These are phyloP conservation scores for Tetheella fluctuosa DNA, from an alignment of 2,888 invertebrate species.

Conservation along the genomic window DNA sequence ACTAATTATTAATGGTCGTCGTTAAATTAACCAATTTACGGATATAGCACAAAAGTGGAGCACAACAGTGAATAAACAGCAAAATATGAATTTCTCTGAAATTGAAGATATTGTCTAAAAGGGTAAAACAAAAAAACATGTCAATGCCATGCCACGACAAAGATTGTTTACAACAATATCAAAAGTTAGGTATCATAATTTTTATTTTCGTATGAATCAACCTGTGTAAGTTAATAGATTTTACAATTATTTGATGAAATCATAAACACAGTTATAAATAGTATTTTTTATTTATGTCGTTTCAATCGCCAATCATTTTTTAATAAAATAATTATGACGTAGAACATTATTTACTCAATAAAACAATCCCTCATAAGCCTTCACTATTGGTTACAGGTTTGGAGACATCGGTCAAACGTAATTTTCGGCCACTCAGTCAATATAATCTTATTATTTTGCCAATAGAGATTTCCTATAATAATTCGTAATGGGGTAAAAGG, in stretches of 20 bases:
- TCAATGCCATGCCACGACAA: too few relatives aligned
- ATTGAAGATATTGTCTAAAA: not conserved
- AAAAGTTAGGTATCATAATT: too few relatives aligned
- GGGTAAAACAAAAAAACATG: too few relatives aligned
- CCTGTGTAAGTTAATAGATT: too few relatives aligned
- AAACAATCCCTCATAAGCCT: conserved; percentile 32
- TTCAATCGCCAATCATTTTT: not conserved
- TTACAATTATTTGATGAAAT: too few relatives aligned
- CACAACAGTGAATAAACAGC: not conserved
- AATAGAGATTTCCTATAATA: conserved; percentile 40
- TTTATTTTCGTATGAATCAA: too few relatives aligned
- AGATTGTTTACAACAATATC: too few relatives aligned
- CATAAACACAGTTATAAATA: too few relatives aligned
- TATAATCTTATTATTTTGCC: conserved; percentile 50
- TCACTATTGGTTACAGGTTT: conserved; percentile 40
- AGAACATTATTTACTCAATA: conserved; percentile 21
- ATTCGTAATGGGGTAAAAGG: conserved; percentile 24
- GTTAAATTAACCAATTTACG: not conserved
- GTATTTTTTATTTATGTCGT: too few relatives aligned
- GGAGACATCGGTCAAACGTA: conserved; percentile 41
- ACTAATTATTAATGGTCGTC: not conserved
- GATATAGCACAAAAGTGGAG: not conserved
- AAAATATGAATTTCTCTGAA: not conserved
- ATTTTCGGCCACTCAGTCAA: conserved; percentile 51
- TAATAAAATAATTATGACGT: not conserved